A percentile compares a stretch with the other conserved stretches of the same genome.
phyloP scores from a whole-genome alignment of 2,888 invertebrate genomes.

The Pyrocoelia pectoralis region DNA sequence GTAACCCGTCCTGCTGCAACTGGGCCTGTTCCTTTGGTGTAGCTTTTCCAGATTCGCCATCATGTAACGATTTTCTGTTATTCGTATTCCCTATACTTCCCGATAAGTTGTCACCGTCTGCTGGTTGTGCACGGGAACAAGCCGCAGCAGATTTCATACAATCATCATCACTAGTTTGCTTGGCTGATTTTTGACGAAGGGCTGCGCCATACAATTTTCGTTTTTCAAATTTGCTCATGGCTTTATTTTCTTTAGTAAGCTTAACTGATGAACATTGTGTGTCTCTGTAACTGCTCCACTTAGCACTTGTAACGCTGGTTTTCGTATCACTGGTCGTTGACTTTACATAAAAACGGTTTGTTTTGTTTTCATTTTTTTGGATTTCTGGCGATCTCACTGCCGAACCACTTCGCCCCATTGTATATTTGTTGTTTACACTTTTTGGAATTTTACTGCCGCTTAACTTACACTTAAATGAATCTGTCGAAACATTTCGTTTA shows the following conservation, averaged over 20 bases:
- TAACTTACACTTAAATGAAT: not conserved
- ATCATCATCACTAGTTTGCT: not conserved
- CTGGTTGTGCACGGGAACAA: too few relatives aligned
- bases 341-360: not conserved
- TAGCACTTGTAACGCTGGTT: not conserved
- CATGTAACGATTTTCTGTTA: too few relatives aligned
- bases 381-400: not conserved
- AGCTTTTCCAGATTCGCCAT: too few relatives aligned
- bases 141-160: too few relatives aligned
- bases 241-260: not conserved
- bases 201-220: slow-evolving; percentile 17
- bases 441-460: slow-evolving; percentile 2
- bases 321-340: not conserved
- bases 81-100: too few relatives aligned
- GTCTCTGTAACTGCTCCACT: not conserved
- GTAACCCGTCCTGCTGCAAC: too few relatives aligned
- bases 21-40: too few relatives aligned
- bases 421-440: not conserved
- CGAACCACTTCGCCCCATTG: not conserved
- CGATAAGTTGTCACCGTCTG: too few relatives aligned
- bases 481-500: too few relatives aligned
- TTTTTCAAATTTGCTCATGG: slow-evolving; percentile 18
- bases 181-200: slow-evolving; percentile 1
- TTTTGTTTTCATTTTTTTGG: not conserved
- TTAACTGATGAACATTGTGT: not conserved